phyloP scores from a whole-genome alignment of 2,888 invertebrate genomes.

The Stegophylla sp. region DNA sequence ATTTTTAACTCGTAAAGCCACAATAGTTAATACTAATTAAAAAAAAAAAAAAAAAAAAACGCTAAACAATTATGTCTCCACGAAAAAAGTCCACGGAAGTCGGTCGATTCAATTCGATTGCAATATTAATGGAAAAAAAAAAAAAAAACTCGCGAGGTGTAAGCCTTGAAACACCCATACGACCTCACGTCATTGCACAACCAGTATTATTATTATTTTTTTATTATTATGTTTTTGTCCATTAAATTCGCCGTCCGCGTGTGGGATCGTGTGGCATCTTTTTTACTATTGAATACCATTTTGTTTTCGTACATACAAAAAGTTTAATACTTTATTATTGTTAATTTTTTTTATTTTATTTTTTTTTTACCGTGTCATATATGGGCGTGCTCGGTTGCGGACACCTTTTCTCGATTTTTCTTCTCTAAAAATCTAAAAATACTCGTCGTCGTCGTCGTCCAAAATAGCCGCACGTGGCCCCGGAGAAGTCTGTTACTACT shows the following conservation, averaged over 20 bases:
- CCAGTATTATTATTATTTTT: slow-evolving; percentile 14
- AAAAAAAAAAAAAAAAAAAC: background rate
- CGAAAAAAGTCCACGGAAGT: background rate
- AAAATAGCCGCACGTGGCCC: too few species aligned
- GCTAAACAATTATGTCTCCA: background rate
- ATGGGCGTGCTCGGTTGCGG: background rate
- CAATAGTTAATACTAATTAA: too few species aligned
- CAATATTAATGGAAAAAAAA: background rate
- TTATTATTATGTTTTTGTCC: slow-evolving; percentile 11
- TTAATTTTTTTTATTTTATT: background rate
- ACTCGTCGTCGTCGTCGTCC: too few species aligned
- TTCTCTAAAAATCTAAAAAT: too few species aligned
- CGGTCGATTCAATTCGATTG: background rate
- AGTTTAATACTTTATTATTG: background rate
- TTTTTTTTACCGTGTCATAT: background rate
- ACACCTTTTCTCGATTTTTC: background rate
- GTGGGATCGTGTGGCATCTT: slow-evolving; percentile 34
- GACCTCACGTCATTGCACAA: slow-evolving; percentile 27
- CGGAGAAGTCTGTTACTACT: too few species aligned
- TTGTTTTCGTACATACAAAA: too few species aligned
- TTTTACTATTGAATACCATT: slow-evolving; percentile 11
- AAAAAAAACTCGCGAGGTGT: slow-evolving; percentile 27
- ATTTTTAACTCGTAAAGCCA: too few species aligned
- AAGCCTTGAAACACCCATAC: slow-evolving; percentile 47
- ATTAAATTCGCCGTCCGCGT: slow-evolving; percentile 28